Percentiles rank a stretch among this genome's conserved stretches.
These are phyloP conservation scores for Idaea aversata DNA, from an alignment of 2,888 invertebrate species.

Conservation along the genomic window DNA sequence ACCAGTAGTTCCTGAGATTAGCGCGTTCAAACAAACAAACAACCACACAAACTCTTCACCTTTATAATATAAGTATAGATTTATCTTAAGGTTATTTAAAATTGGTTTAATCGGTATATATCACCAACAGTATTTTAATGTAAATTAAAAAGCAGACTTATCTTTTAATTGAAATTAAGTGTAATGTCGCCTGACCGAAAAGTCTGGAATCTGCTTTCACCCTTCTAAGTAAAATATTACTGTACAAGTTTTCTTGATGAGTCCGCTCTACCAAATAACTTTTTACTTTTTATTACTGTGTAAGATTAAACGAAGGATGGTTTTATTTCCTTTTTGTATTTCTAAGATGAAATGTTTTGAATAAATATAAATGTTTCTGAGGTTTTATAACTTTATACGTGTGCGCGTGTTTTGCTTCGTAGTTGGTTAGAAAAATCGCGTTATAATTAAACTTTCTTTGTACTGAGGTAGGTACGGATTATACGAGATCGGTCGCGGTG, in stretches of 20 bases:
- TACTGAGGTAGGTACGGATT: too few relatives aligned
- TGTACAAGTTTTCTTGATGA: conserved; percentile 71
- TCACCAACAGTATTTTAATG: too few relatives aligned
- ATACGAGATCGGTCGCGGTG: too few relatives aligned
- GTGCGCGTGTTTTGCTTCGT: not conserved
- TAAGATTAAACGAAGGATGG: conserved; percentile 52
- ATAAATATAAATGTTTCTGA: not conserved
- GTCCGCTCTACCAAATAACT: conserved; percentile 70
- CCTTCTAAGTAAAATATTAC: conserved; percentile 74
- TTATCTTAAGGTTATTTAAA: too few relatives aligned
- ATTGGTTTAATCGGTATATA: too few relatives aligned
- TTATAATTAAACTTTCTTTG: not conserved
- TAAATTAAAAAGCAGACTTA: too few relatives aligned
- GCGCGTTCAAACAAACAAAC: too few relatives aligned
- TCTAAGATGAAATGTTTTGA: conserved; percentile 7
- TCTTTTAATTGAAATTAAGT: conserved; percentile 14
- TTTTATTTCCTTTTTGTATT: conserved; percentile 42
- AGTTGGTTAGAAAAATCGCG: not conserved
- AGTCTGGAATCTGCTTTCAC: conserved; percentile 14
- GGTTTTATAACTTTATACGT: not conserved
- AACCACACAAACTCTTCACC: too few relatives aligned
- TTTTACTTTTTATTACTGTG: conserved; percentile 68
- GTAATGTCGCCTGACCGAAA: conserved; percentile 14
- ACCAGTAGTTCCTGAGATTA: too few relatives aligned
- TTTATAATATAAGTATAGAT: too few relatives aligned